A percentile compares a stretch with the other conserved stretches of the same genome.
These are phyloP conservation scores for Coreoperca whiteheadi DNA, from an alignment of 2,113 vertebrate genomes.

Conservation along the genomic window DNA sequence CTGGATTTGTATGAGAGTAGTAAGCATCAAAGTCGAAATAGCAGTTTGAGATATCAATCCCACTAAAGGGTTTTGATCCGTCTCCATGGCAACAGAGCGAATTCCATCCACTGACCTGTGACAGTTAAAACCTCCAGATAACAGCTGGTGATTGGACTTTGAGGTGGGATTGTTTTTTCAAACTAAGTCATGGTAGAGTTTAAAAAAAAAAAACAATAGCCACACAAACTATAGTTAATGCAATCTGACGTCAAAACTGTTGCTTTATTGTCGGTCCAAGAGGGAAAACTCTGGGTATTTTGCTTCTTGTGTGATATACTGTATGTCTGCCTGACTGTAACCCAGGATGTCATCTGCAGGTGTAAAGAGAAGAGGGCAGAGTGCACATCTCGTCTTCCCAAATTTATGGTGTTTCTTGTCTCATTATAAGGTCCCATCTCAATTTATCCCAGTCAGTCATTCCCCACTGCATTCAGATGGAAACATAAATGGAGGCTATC, in stretches of 20 bases:
- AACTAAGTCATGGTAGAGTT: too few species aligned
- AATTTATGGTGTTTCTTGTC: background rate
- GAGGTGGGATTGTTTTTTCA: background rate
- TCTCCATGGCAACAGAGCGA: background rate
- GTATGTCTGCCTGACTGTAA: conserved; percentile 2
- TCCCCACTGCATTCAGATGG: background rate
- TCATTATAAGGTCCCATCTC: background rate
- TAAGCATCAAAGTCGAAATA: background rate
- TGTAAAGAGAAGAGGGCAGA: conserved; percentile 19
- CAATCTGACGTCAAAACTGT: background rate
- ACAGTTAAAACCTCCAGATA: background rate
- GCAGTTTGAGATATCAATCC: background rate
- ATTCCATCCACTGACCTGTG: background rate
- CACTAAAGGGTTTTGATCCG: background rate
- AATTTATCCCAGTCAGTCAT: background rate
- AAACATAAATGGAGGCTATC: background rate
- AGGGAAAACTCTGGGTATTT: background rate
- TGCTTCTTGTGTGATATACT: background rate
- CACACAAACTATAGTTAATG: background rate
- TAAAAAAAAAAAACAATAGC: background rate
- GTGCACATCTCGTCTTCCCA: background rate
- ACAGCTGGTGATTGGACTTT: background rate
- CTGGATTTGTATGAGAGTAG: background rate
- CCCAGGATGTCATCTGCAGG: conserved; percentile 36
- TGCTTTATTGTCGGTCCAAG: too few species aligned